Conservation (phyloP, 2,888 invertebrate genomes). For the Amphiduros pacificus region DNA sequence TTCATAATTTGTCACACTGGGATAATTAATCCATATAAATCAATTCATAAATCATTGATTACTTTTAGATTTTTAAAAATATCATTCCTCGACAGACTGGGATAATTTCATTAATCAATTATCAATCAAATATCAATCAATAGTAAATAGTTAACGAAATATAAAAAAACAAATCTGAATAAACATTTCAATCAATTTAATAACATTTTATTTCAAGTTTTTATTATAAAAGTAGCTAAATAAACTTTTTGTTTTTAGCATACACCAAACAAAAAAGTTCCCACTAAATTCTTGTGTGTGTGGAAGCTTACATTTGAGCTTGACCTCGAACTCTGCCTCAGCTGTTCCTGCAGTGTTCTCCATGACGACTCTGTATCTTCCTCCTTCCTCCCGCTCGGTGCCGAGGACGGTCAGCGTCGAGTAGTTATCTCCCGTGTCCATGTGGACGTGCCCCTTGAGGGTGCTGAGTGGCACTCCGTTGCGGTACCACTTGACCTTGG, state of each 20-base stretch:
- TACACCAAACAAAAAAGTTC: too few relatives aligned
- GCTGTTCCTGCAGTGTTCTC: conserved; percentile 35
- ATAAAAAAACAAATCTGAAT: too few relatives aligned
- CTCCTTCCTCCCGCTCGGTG: conserved; percentile 33
- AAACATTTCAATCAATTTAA: not conserved
- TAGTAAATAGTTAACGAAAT: too few relatives aligned
- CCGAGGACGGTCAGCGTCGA: conserved; percentile 31
- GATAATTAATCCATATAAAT: too few relatives aligned
- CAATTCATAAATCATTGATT: not conserved
- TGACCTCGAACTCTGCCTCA: conserved; percentile 30
- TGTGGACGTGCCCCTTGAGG: conserved; percentile 27
- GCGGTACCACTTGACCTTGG: conserved; percentile 61
- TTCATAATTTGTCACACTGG: too few relatives aligned
- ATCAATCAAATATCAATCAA: too few relatives aligned
- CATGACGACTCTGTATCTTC: conserved; percentile 34
- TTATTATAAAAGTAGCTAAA: too few relatives aligned
- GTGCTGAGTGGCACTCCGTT: conserved; percentile 26
- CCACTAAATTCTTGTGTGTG: too few relatives aligned
- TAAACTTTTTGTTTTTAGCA: too few relatives aligned
- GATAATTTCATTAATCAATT: not conserved
- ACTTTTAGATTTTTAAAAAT: not conserved
- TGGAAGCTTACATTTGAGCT: conserved; percentile 32
- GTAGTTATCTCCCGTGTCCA: conserved; percentile 31
- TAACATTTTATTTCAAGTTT: too few relatives aligned
- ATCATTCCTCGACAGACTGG: not conserved